Evolutionary conservation across 2,113 vertebrate species (phyloP).

Genomic region (Pagrus major): DNA sequence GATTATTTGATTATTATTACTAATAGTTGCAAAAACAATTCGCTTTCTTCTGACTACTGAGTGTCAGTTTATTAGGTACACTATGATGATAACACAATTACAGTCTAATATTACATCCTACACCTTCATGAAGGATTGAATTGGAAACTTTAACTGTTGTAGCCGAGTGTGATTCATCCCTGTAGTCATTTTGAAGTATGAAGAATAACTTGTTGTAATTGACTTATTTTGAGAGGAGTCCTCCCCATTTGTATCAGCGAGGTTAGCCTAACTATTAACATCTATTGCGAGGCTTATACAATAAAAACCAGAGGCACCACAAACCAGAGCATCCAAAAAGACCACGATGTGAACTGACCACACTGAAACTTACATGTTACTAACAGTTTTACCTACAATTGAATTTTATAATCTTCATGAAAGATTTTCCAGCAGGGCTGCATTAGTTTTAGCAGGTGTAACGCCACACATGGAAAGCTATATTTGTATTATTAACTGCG

Average conservation of each 20-base stretch:
- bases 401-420: neutral
- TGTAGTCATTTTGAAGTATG: neutral
- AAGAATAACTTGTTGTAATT: too few relatives aligned
- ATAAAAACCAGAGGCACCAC: neutral
- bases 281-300: neutral
- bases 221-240: neutral
- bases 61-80: too few relatives aligned
- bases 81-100: too few relatives aligned
- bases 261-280: neutral
- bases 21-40: too few relatives aligned
- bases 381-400: neutral
- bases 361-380: neutral
- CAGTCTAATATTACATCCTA: too few relatives aligned
- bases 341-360: neutral
- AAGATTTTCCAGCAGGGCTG: neutral
- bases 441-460: neutral
- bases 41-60: too few relatives aligned
- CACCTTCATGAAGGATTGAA: too few relatives aligned
- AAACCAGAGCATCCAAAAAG: neutral
- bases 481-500: constrained; percentile 4
- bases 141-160: too few relatives aligned
- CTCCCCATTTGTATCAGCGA: neutral
- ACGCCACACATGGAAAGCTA: neutral
- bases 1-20: too few relatives aligned
- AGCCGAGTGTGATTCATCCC: too few relatives aligned